These are phyloP conservation scores for Siniperca knerii DNA, from an alignment of 2,113 vertebrate species.

Conservation along the genomic window DNA sequence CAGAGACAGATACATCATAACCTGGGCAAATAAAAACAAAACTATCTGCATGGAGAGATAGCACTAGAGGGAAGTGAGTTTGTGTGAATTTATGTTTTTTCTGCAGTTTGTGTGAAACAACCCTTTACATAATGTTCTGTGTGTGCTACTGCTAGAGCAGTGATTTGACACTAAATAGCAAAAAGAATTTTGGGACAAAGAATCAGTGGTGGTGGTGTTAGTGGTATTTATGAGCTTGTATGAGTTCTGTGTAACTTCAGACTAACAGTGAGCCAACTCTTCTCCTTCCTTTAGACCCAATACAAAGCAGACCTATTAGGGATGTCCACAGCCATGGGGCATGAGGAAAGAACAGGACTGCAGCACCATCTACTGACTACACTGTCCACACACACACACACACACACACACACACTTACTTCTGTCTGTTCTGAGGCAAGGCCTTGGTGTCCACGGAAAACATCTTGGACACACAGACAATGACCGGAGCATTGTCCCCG, in stretches of 20 bases:
- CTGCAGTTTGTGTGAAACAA: not conserved
- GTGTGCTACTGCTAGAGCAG: not conserved
- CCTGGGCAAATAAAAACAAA: too few species aligned
- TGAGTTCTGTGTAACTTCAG: not conserved
- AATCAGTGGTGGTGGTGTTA: not conserved
- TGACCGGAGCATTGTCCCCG: conserved; percentile 87
- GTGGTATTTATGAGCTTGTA: not conserved
- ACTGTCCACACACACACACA: not conserved
- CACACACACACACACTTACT: conserved; percentile 78
- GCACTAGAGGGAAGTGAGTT: not conserved
- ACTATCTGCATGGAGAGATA: not conserved
- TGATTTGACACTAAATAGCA: not conserved
- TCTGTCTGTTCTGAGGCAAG: conserved; percentile 92
- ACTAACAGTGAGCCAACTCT: not conserved
- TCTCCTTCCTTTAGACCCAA: not conserved
- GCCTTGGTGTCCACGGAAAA: conserved; percentile 91
- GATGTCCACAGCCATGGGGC: not conserved
- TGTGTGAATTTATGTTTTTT: not conserved
- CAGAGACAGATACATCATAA: too few species aligned
- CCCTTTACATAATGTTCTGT: not conserved
- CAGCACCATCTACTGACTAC: conserved; percentile 61
- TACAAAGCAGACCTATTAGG: not conserved
- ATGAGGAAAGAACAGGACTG: conserved; percentile 2
- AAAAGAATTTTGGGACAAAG: not conserved
- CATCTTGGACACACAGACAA: conserved; percentile 98